Evolutionary conservation across 2,888 invertebrate genomes (phyloP).

Genomic region (Trachelus troglodyta): DNA sequence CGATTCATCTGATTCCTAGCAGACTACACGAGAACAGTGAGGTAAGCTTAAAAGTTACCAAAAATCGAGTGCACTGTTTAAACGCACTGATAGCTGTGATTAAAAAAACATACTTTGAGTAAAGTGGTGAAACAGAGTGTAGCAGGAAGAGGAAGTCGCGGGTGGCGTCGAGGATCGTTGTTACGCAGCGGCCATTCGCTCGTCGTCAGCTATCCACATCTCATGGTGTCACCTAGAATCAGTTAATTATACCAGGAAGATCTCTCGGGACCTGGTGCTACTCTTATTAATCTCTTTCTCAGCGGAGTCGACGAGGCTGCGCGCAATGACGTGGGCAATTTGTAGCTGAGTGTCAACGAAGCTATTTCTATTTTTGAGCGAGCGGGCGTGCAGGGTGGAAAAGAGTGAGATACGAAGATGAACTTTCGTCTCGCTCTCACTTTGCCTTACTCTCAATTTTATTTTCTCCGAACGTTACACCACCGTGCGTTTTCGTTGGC

Average conservation of each 20-base stretch:
- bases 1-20: background rate
- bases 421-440: conserved; percentile 2
- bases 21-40: background rate
- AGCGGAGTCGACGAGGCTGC: conserved; percentile 23
- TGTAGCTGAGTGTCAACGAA: conserved; percentile 63
- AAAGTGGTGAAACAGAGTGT: background rate
- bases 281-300: conserved; percentile 37
- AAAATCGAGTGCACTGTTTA: background rate
- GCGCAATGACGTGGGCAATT: conserved; percentile 64
- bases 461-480: background rate
- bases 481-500: conserved; percentile 14
- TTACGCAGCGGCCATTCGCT: conserved; percentile 19
- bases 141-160: background rate
- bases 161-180: conserved; percentile 21
- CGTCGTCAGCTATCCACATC: conserved; percentile 28
- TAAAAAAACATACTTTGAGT: background rate
- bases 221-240: conserved; percentile 36
- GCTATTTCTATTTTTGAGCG: conserved; percentile 63
- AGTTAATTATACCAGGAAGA: conserved; percentile 42
- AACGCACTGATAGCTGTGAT: background rate
- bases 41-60: background rate
- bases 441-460: conserved; percentile 3
- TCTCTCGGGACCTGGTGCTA: conserved; percentile 16
- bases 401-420: background rate
- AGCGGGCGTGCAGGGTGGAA: conserved; percentile 28